Conservation (phyloP, 2,113 vertebrate genomes). For the Lepus europaeus region DNA sequence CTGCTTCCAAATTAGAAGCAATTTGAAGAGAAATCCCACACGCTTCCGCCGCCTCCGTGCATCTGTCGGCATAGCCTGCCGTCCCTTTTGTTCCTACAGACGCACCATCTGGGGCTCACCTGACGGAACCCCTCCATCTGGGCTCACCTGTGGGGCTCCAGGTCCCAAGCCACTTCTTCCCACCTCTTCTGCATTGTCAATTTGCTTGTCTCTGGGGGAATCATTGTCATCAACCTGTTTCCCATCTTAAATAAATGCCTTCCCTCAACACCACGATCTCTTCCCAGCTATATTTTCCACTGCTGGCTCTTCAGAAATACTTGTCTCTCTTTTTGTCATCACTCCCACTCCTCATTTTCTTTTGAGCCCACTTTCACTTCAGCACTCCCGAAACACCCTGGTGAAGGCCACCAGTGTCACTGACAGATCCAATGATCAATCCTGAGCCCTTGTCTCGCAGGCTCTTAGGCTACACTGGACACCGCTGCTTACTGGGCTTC, state of each 20-base stretch:
- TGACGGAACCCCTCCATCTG: background rate
- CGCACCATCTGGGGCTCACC: background rate
- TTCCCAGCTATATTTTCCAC: slow-evolving; percentile 27
- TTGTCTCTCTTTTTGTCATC: background rate
- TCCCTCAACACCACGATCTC: background rate
- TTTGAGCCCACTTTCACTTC: background rate
- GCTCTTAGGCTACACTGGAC: background rate
- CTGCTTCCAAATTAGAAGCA: slow-evolving; percentile 69
- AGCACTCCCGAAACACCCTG: background rate
- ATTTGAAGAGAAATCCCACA: slow-evolving; percentile 30
- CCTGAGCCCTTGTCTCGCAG: background rate
- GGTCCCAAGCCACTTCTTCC: background rate
- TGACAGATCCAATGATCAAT: background rate
- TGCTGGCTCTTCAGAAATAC: slow-evolving; percentile 7
- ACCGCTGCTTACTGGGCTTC: background rate
- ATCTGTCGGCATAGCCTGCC: background rate
- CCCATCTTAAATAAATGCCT: background rate
- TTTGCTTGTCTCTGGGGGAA: background rate
- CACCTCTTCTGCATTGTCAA: background rate
- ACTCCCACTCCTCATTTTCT: background rate
- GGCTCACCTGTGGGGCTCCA: background rate
- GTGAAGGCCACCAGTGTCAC: background rate
- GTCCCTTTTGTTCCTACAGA: slow-evolving; percentile 12
- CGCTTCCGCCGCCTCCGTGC: background rate
- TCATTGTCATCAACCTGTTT: background rate